Evolutionary conservation across 1,140 invertebrate genomes (phyloP).

Genomic region (Zophobas morio): DNA sequence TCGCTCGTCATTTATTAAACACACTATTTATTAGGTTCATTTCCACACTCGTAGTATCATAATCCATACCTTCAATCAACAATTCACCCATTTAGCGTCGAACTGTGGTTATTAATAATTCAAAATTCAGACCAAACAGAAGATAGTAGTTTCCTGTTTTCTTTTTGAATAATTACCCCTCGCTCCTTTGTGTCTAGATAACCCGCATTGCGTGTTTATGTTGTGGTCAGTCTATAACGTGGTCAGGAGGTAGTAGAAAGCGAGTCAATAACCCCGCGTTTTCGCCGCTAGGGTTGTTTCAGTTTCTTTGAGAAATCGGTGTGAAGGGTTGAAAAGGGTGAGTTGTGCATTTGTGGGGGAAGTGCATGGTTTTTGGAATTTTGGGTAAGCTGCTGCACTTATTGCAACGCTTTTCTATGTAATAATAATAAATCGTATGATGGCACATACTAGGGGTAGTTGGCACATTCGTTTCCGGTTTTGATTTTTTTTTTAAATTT

Average conservation of each 20-base stretch:
- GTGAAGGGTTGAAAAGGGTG: too few species aligned
- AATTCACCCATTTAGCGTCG: background rate
- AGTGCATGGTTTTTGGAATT: too few species aligned
- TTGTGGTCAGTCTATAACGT: slow-evolving; percentile 26
- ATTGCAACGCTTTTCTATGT: too few species aligned
- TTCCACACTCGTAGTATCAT: background rate
- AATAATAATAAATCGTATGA: too few species aligned
- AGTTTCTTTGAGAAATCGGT: too few species aligned
- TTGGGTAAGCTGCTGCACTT: too few species aligned
- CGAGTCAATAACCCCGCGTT: slow-evolving; percentile 28
- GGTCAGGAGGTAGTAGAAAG: background rate
- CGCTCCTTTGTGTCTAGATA: slow-evolving; percentile 4
- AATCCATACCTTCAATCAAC: background rate
- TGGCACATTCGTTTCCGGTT: too few species aligned
- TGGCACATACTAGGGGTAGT: too few species aligned
- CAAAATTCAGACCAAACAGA: slow-evolving; percentile 16
- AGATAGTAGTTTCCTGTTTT: background rate
- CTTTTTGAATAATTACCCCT: background rate
- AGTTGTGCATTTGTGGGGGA: too few species aligned
- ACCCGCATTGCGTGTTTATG: slow-evolving; percentile 27
- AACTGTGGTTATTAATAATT: background rate
- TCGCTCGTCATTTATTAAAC: slow-evolving; percentile 17
- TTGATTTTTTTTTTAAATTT: too few species aligned
- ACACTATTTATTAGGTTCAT: background rate
- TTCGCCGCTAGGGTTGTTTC: background rate